phyloP scores from a whole-genome alignment of 2,888 invertebrate genomes.

The Noctua comes region DNA sequence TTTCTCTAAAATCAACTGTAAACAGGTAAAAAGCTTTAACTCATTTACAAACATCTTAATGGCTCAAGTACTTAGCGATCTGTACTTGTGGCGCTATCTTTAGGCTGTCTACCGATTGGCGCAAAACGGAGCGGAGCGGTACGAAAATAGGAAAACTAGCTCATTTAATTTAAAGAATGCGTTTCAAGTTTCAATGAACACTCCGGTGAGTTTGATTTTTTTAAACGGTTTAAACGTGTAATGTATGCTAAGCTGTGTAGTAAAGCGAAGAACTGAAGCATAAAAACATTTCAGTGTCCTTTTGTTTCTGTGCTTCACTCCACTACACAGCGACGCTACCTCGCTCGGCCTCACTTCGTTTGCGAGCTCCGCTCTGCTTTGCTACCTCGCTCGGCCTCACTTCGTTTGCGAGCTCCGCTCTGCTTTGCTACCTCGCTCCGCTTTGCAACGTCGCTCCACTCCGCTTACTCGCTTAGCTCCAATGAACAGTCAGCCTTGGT shows the following conservation, averaged over 20 bases:
- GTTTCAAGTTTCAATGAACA: neutral
- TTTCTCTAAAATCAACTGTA: conserved; percentile 4
- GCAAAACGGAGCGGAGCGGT: neutral
- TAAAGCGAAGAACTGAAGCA: neutral
- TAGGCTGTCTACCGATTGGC: neutral
- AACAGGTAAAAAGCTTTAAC: conserved; percentile 36
- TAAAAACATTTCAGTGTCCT: neutral
- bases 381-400: neutral
- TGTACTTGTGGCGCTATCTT: conserved; percentile 19
- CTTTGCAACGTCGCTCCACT: neutral
- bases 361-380: neutral
- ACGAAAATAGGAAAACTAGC: neutral
- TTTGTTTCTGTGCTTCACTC: neutral
- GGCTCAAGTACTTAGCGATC: conserved; percentile 16
- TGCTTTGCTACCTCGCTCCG: neutral
- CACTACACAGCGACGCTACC: neutral
- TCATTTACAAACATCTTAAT: conserved; percentile 45
- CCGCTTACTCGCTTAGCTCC: neutral
- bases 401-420: neutral
- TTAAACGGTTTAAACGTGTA: neutral
- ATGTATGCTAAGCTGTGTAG: neutral
- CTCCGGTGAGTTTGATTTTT: neutral
- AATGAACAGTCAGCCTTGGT: conserved; percentile 1
- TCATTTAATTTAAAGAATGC: neutral
- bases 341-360: neutral